Evolutionary conservation across 1,140 invertebrate genomes (phyloP).

Genomic region (Reticulitermes speratus): DNA sequence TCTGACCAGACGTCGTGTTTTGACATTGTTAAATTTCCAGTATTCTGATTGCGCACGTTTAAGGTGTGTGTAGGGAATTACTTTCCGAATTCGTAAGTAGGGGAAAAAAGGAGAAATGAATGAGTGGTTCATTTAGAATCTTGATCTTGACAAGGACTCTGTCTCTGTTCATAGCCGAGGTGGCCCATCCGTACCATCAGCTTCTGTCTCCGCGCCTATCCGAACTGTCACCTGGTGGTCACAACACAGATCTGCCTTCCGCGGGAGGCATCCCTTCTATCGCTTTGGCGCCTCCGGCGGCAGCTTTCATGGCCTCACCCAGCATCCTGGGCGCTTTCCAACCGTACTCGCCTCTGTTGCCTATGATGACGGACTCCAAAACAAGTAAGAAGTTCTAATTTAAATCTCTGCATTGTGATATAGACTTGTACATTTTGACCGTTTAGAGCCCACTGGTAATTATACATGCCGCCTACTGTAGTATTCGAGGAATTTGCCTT

Average conservation of each 20-base stretch:
- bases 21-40: too few relatives aligned
- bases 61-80: too few relatives aligned
- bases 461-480: too few relatives aligned
- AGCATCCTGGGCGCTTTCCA: conserved; percentile 26
- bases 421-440: too few relatives aligned
- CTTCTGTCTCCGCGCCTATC: not conserved
- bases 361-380: conserved; percentile 20
- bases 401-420: not conserved
- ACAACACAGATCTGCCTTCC: not conserved
- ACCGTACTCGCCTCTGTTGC: conserved; percentile 28
- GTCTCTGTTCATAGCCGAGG: not conserved
- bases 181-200: not conserved
- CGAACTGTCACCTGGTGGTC: not conserved
- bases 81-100: too few relatives aligned
- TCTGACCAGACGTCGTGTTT: too few relatives aligned
- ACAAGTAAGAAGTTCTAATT: conserved; percentile 13
- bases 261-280: not conserved
- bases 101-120: too few relatives aligned
- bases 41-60: too few relatives aligned
- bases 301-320: not conserved
- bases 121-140: too few relatives aligned
- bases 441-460: too few relatives aligned
- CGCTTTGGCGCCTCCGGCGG: not conserved
- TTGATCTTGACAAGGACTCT: not conserved
- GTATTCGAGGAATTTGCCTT: too few relatives aligned